Percentiles rank a stretch among this genome's conserved stretches.
These are phyloP conservation scores for Myotis brandtii DNA, from an alignment of 2,113 vertebrate genomes.

Conservation along the genomic window DNA sequence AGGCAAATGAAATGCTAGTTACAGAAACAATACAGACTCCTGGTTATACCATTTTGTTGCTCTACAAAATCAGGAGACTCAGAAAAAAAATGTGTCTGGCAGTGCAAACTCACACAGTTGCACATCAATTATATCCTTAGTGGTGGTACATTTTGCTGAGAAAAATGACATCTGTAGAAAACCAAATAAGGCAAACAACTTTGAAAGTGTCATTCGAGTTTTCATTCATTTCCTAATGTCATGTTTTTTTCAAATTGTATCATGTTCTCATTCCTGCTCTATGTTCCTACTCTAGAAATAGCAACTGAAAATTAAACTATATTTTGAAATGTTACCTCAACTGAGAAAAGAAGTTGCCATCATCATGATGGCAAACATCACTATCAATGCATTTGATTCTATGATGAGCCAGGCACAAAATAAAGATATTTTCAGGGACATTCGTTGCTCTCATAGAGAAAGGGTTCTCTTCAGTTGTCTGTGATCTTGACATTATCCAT, in stretches of 20 bases:
- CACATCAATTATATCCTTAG: not conserved
- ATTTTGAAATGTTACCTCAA: conserved; percentile 28
- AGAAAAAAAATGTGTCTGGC: not conserved
- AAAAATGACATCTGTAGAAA: conserved; percentile 55
- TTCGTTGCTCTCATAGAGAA: not conserved
- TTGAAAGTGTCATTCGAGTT: not conserved
- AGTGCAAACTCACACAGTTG: not conserved
- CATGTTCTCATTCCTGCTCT: not conserved
- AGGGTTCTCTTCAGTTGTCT: not conserved
- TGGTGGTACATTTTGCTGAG: conserved; percentile 40
- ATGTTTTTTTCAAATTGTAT: conserved; percentile 50
- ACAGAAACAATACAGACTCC: not conserved
- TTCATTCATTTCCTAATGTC: conserved; percentile 38
- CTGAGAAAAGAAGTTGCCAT: not conserved
- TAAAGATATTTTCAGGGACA: not conserved
- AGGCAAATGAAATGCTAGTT: not conserved
- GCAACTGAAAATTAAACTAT: conserved; percentile 25
- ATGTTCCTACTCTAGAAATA: conserved; percentile 32
- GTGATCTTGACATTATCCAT: not conserved
- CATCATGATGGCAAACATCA: not conserved
- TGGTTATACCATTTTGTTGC: not conserved
- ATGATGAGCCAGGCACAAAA: not conserved
- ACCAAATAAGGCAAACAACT: conserved; percentile 58
- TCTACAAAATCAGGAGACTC: not conserved
- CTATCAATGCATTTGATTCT: not conserved